phyloP scores from a whole-genome alignment of 2,797 vertebrate genomes.

The Sebastes taczanowskii region DNA sequence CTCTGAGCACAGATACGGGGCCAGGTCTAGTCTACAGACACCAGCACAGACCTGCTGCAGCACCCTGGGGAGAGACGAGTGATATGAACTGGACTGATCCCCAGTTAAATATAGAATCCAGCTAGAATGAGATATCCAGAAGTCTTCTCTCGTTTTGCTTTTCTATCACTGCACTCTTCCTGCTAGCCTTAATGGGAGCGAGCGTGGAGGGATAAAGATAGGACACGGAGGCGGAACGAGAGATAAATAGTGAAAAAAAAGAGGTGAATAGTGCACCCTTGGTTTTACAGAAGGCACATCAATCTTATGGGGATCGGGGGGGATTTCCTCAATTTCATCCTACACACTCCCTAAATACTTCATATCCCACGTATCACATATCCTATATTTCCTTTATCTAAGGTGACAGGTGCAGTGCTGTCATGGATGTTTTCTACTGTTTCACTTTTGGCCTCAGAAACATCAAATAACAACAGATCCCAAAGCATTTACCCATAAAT shows the following conservation, averaged over 20 bases:
- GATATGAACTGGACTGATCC: constrained; percentile 72
- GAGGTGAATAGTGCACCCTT: neutral
- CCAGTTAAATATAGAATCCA: constrained; percentile 86
- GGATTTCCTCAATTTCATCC: constrained; percentile 50
- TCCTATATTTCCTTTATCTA: constrained; percentile 2
- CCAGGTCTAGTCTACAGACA: constrained; percentile 40
- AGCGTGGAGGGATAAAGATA: constrained; percentile 28
- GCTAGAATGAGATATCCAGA: constrained; percentile 75
- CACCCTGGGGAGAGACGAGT: constrained; percentile 42
- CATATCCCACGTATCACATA: neutral
- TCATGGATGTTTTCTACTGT: neutral
- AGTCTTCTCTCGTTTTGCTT: constrained; percentile 44
- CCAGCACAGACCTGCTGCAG: constrained; percentile 34
- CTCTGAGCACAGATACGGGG: constrained; percentile 23
- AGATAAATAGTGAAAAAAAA: constrained; percentile 52
- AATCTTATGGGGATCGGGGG: constrained; percentile 21
- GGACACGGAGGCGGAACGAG: neutral
- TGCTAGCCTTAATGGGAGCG: constrained; percentile 82
- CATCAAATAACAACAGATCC: neutral
- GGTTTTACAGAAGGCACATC: constrained; percentile 29
- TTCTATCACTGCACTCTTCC: constrained; percentile 73
- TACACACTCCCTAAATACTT: constrained; percentile 15
- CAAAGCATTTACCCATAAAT: neutral
- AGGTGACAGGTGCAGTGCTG: constrained; percentile 24
- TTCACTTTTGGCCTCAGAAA: neutral